Conservation (phyloP, 92 coral and sea anemone genomes). For the Phymanthus crucifer region DNA sequence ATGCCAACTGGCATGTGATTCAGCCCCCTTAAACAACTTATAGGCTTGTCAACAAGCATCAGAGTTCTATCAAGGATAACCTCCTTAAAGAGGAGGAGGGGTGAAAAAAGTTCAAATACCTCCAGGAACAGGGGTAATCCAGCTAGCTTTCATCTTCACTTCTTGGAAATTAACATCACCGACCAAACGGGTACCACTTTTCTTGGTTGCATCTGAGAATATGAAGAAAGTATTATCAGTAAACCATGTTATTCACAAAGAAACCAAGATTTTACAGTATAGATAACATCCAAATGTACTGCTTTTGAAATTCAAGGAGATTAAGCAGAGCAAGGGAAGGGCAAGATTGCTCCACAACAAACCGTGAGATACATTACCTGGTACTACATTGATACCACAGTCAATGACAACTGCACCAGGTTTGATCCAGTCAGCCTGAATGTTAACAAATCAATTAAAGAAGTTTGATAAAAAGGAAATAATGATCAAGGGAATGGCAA, state of each 20-base stretch:
- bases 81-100: no score
- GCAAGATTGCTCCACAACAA: no score
- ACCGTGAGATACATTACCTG: constrained; percentile 54
- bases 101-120: constrained; percentile 52
- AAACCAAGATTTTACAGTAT: neutral
- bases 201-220: constrained; percentile 78
- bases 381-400: constrained; percentile 96
- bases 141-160: constrained; percentile 83
- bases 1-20: neutral
- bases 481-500: neutral
- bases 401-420: constrained; percentile 97
- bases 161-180: constrained; percentile 95
- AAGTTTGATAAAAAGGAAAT: neutral
- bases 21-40: neutral
- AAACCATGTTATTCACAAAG: neutral
- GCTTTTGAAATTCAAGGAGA: no score
- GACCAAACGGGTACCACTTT: constrained; percentile 93
- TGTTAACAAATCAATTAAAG: neutral
- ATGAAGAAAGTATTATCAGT: neutral
- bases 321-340: no score
- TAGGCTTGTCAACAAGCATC: neutral
- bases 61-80: no score
- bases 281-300: neutral
- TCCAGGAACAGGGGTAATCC: constrained; percentile 99
- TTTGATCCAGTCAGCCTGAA: constrained; percentile 90